Base-by-base conservation (phyloP, 1,140 invertebrate genomes). In the Octopus sinensis region DNA sequence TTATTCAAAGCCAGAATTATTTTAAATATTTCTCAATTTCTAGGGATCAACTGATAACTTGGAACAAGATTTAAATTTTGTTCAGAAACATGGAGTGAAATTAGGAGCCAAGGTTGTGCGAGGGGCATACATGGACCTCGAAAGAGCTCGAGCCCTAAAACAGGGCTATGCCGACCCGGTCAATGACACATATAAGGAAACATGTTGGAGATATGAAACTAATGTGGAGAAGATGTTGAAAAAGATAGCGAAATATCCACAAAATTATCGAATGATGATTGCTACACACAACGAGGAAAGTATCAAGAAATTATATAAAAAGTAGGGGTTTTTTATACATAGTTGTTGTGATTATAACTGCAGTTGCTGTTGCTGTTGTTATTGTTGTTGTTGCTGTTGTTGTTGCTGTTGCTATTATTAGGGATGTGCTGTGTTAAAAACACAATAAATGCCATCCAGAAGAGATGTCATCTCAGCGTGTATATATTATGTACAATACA, bases 221-320 rank as follows among this genome's bases (percentile, higher is more conserved):
- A 86, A 85, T 43, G 79, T 89, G 68, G 85, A 86, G 54, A 56
- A 82, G 6, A 75, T 90, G 75, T 56, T 90, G 62, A 76, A 86
- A 17, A 62, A 83, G n/a, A 86, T 89, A 10, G 54, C 54, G 51
- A 77, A 80, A 62, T 54, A 83, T 43, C 82, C 82, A n/a, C 90
- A 92, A 0, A 94, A 93, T 88, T 94, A 97, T 86, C 95, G 95
- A 83, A 96, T 98, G 80, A 98, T 99, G 96, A 95, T 98, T 78
- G 98, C 98, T 7, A 97, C 96, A 4, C 98, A 99, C 91, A 99
- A 99, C 91, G 97, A 98, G 91, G 95, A 98, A 90, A 98, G 97
- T 0, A 95, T 99, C 4, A 94, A 96, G 80, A 97, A 96, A 91
- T 95, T 96, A 73, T 95, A 98, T 84, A 93, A 96, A 89, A 95